Percentiles rank a stretch among this genome's conserved stretches.
Evolutionary conservation across 2,797 vertebrate genomes (phyloP).

Genomic region (Scyliorhinus canicula): DNA sequence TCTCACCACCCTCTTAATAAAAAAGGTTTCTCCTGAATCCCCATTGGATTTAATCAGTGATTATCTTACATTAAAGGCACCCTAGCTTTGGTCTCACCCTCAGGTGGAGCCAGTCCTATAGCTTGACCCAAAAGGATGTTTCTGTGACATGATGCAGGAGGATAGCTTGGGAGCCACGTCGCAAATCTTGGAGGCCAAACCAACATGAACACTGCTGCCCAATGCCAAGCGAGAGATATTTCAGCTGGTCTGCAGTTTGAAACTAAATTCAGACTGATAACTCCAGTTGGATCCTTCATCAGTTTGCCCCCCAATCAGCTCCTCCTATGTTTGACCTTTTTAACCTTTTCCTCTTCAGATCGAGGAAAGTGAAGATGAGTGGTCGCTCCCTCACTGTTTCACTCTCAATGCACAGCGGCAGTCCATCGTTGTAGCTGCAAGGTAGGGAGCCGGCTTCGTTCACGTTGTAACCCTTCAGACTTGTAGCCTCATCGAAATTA

Average conservation of each 20-base stretch:
- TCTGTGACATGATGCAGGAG: too few relatives aligned
- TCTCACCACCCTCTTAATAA: neutral
- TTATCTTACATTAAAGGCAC: neutral
- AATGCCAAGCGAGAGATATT: neutral
- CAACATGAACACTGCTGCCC: neutral
- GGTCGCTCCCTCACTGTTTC: constrained; percentile 90
- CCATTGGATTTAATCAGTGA: neutral
- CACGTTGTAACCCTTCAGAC: neutral
- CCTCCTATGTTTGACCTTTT: neutral
- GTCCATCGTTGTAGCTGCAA: constrained; percentile 85
- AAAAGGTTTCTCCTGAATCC: neutral
- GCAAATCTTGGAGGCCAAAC: neutral
- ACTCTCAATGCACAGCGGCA: constrained; percentile 82
- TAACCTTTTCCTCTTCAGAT: constrained; percentile 61
- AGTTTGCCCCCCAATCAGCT: neutral
- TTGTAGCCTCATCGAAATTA: neutral
- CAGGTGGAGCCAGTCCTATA: neutral
- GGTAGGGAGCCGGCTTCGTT: constrained; percentile 56
- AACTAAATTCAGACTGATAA: neutral
- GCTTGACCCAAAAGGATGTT: neutral
- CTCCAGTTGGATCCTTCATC: neutral
- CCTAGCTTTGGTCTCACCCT: neutral
- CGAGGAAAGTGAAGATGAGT: constrained; percentile 90
- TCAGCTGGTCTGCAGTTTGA: neutral
- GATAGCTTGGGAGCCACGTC: neutral